phyloP scores from a whole-genome alignment of 1,140 invertebrate species.

The Coboldia fuscipes region DNA sequence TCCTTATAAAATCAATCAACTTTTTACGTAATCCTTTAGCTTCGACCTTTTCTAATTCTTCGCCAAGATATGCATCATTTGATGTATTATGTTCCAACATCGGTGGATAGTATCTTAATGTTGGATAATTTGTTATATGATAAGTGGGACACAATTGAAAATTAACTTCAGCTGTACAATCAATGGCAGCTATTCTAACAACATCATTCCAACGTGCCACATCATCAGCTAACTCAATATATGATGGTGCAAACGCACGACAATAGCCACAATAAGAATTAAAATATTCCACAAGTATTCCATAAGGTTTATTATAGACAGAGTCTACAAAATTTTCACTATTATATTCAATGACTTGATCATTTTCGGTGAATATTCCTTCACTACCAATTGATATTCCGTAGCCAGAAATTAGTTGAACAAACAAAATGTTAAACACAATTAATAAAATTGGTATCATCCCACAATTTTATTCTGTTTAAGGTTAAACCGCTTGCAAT shows the following conservation, averaged over 20 bases:
- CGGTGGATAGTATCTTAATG: slow-evolving; percentile 52
- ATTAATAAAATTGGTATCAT: no score
- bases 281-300: slow-evolving; percentile 68
- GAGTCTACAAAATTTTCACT: background rate
- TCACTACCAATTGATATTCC: no score
- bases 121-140: slow-evolving; percentile 71
- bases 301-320: slow-evolving; percentile 8
- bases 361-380: background rate
- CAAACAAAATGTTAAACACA: no score
- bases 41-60: no score
- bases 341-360: background rate
- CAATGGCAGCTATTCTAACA: slow-evolving; percentile 27
- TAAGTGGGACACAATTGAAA: slow-evolving; percentile 59
- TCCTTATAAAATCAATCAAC: no score
- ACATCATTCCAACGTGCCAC: slow-evolving; percentile 29
- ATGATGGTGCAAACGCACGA: slow-evolving; percentile 55
- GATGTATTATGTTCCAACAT: no score
- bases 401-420: no score
- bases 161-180: slow-evolving; percentile 60
- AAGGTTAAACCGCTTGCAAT: no score
- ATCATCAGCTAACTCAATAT: slow-evolving; percentile 45
- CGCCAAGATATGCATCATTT: no score
- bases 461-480: no score
- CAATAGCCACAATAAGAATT: slow-evolving; percentile 80
- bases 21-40: no score